Conservation (phyloP, 2,113 vertebrate genomes). For the Elanoides forficatus region DNA sequence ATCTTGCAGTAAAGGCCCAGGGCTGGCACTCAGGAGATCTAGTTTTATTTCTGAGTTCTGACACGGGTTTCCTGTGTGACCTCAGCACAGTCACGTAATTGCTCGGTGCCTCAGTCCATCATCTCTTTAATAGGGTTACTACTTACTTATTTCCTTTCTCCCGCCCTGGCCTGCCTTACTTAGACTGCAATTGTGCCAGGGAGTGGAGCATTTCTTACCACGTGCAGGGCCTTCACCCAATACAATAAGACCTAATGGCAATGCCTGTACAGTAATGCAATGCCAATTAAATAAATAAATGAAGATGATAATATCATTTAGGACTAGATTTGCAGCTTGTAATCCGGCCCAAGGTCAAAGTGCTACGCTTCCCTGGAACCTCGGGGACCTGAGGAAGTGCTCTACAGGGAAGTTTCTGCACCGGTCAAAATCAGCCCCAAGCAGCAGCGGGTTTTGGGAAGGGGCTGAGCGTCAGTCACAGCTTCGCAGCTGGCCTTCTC, state of each 20-base stretch:
- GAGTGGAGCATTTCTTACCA: conserved; percentile 31
- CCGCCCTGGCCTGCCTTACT: conserved; percentile 24
- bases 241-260: conserved; percentile 20
- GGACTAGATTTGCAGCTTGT: neutral
- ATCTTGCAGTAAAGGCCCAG: neutral
- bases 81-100: conserved; percentile 52
- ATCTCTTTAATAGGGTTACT: conserved; percentile 50
- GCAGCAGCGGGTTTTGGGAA: neutral
- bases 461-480: neutral
- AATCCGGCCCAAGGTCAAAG: conserved; percentile 17
- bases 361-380: neutral
- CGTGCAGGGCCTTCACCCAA: conserved; percentile 18
- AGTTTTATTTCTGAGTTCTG: conserved; percentile 10
- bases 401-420: neutral
- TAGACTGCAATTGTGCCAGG: conserved; percentile 34
- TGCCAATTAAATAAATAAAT: conserved; percentile 50
- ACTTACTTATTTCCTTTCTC: conserved; percentile 57
- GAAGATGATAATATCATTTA: conserved; percentile 1
- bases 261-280: conserved; percentile 8
- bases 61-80: conserved; percentile 53
- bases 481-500: fast-evolving
- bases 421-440: neutral
- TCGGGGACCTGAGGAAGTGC: fast-evolving
- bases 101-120: conserved; percentile 35
- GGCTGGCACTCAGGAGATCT: neutral